Evolutionary conservation across 2,113 vertebrate genomes (phyloP).

Genomic region (Alces alces): DNA sequence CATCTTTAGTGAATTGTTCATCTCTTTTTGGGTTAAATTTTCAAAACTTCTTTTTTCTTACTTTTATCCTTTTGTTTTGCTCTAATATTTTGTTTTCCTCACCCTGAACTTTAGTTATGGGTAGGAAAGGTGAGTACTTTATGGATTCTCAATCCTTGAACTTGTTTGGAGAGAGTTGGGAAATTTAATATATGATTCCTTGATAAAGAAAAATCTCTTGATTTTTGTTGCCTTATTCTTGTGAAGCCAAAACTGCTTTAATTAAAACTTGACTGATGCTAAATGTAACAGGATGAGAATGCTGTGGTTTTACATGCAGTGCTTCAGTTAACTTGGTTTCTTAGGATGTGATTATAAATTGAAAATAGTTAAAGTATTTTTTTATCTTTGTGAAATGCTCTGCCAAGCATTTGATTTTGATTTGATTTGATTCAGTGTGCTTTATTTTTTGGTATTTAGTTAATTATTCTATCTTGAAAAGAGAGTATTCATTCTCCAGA

Average conservation of each 20-base stretch:
- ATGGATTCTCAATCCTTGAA: neutral
- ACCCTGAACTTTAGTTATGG: neutral
- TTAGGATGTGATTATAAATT: neutral
- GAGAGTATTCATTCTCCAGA: neutral
- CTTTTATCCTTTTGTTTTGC: neutral
- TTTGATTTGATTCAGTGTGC: conserved; percentile 17
- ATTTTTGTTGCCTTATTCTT: neutral
- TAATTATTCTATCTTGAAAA: neutral
- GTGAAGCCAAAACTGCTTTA: conserved; percentile 18
- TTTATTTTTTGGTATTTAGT: conserved; percentile 29
- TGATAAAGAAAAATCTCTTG: neutral
- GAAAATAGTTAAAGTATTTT: neutral
- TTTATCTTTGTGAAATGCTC: neutral
- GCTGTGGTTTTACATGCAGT: neutral
- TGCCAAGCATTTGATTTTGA: neutral
- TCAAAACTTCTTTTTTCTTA: neutral
- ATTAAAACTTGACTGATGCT: conserved; percentile 5
- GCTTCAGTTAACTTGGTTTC: neutral
- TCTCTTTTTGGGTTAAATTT: neutral
- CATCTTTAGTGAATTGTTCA: neutral
- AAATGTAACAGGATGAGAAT: neutral
- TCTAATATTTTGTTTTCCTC: neutral
- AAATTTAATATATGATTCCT: conserved; percentile 1
- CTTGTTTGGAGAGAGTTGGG: neutral
- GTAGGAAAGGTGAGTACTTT: neutral